Conservation (phyloP, 1,140 invertebrate genomes). For the Triops longicaudatus region DNA sequence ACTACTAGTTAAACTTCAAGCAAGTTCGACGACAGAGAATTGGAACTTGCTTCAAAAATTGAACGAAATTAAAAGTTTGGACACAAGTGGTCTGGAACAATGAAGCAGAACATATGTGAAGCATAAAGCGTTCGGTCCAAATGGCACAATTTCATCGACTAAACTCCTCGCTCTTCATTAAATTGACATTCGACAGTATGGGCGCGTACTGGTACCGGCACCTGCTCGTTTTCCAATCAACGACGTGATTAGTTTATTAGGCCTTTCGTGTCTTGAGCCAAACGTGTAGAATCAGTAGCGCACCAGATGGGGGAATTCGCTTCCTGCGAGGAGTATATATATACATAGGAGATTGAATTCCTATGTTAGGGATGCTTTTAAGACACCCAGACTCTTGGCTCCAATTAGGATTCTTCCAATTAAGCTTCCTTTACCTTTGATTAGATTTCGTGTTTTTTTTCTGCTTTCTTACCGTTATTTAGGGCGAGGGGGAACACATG, state of each 20-base stretch:
- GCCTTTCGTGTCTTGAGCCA: background rate
- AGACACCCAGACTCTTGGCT: background rate
- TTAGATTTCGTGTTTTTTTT: background rate
- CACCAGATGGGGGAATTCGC: background rate
- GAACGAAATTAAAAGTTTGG: too few species aligned
- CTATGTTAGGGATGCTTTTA: background rate
- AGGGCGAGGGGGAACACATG: background rate
- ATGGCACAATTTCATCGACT: background rate
- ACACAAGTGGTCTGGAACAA: too few species aligned
- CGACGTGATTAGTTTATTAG: background rate
- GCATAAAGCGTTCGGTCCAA: background rate
- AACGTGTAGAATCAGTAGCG: background rate
- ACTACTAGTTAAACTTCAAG: too few species aligned
- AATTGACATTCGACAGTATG: background rate
- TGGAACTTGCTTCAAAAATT: too few species aligned
- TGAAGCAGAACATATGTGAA: too few species aligned
- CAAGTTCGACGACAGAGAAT: too few species aligned
- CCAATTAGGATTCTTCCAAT: conserved; percentile 3
- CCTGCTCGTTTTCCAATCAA: background rate
- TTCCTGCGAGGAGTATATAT: background rate
- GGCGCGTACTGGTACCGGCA: background rate
- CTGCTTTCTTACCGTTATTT: too few species aligned
- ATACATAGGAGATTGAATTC: background rate
- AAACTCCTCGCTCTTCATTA: background rate
- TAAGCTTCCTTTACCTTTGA: background rate